These are phyloP conservation scores for Symphodus melops DNA, from an alignment of 2,113 vertebrate genomes.

Conservation along the genomic window DNA sequence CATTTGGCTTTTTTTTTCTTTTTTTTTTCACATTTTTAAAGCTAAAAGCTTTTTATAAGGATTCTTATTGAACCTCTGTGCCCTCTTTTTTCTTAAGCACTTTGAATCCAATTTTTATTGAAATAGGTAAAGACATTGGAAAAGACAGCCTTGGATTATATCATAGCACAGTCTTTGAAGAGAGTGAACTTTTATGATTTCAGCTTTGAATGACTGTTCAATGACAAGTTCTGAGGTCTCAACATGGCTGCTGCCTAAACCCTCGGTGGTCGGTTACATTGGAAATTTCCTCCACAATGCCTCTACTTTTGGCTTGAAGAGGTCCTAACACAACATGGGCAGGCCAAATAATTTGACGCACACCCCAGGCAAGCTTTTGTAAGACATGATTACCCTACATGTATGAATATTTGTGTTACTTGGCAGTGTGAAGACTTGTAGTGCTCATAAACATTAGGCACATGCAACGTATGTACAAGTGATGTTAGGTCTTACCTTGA, in stretches of 20 bases:
- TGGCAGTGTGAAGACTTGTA: not conserved
- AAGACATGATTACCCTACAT: constrained; percentile 1
- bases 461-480: not conserved
- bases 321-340: not conserved
- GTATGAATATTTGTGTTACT: not conserved
- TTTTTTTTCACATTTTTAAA: too few relatives aligned
- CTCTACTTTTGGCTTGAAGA: constrained; percentile 18
- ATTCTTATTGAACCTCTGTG: too few relatives aligned
- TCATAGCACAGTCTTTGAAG: too few relatives aligned
- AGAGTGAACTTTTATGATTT: not conserved
- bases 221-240: not conserved
- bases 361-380: not conserved
- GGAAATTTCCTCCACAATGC: constrained; percentile 5
- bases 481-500: constrained; percentile 84
- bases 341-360: not conserved
- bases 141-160: too few relatives aligned
- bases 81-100: too few relatives aligned
- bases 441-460: not conserved
- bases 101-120: too few relatives aligned
- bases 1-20: too few relatives aligned
- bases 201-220: not conserved
- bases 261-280: not conserved
- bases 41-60: too few relatives aligned
- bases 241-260: constrained; percentile 4
- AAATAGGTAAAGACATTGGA: too few relatives aligned